Evolutionary conservation across 2,888 invertebrate species (phyloP), one percentile per base, ranked within the genome.

Genomic region (Terebella lapidaria): DNA sequence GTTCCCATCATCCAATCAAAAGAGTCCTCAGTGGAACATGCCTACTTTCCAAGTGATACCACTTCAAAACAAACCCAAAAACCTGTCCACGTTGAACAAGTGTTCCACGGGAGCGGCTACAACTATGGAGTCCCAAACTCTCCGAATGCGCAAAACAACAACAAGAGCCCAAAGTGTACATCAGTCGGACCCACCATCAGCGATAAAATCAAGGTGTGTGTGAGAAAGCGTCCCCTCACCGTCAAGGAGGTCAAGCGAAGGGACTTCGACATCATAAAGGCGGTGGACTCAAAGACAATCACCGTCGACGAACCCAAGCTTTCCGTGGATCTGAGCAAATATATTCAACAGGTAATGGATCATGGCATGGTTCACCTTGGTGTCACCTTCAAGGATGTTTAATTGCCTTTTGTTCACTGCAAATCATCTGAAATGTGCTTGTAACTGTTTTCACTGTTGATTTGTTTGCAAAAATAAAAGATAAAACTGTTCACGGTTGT

Each of bases 301-400:
- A 65, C 70, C 20, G 72, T 79, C 1, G 73, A 74, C 58, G 79
- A 79, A 63, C 71, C 71, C 10, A 78, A 78, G 63, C 66, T 73
- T 28, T 72, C 78, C 2, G 73, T 79, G 3, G 77, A 78, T 63
- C 71, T 79, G 4, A 73, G 73, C 55, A 74, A 74, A n/a, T 78
- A 71, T 54, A 72, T 74, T 15, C 66, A 78, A 47, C 72, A 78
- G 74, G 78, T 78, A 67, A 57, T n/a, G n/a, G n/a, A n/a, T n/a
- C n/a, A n/a, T n/a, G n/a, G n/a, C n/a, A n/a, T n/a, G n/a, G n/a
- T n/a, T n/a, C n/a, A n/a, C n/a, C n/a, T n/a, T n/a, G n/a, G n/a
- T n/a, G n/a, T n/a, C n/a, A n/a, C n/a, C n/a, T n/a, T n/a, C n/a
- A n/a, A n/a, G n/a, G n/a, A n/a, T n/a, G n/a, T n/a, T n/a, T n/a